These are phyloP conservation scores for Riparia riparia DNA, from an alignment of 2,113 vertebrate species.

Conservation along the genomic window DNA sequence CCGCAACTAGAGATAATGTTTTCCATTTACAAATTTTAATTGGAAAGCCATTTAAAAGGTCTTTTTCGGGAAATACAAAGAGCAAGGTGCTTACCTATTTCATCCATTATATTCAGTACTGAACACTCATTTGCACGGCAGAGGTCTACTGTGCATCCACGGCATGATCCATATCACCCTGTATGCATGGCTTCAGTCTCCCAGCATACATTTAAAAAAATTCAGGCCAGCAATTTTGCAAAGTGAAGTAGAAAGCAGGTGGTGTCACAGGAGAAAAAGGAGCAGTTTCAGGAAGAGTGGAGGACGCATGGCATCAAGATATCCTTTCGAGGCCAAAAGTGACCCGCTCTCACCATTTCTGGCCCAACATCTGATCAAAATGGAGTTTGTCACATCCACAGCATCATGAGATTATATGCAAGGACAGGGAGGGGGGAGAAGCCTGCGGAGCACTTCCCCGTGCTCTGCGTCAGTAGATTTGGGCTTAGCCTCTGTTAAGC, in stretches of 20 bases:
- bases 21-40: neutral
- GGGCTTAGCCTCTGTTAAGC: slow-evolving; percentile 83
- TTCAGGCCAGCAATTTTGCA: neutral
- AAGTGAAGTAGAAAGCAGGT: neutral
- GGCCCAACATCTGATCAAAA: slow-evolving; percentile 40
- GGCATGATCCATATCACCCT: neutral
- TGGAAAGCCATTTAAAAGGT: neutral
- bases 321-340: neutral
- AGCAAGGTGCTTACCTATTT: slow-evolving; percentile 33
- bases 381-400: slow-evolving; percentile 50
- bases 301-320: neutral
- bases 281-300: neutral
- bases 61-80: neutral
- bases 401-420: slow-evolving; percentile 67
- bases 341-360: neutral
- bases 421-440: slow-evolving; percentile 70
- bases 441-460: slow-evolving; percentile 58
- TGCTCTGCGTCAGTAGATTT: slow-evolving; percentile 70
- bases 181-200: neutral
- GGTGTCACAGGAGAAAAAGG: neutral
- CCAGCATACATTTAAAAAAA: neutral
- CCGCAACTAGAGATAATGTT: neutral
- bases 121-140: neutral
- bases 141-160: slow-evolving; percentile 27
- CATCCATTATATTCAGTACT: slow-evolving; percentile 39